These are phyloP conservation scores for Apodemus speciosus DNA, from an alignment of 2,113 vertebrate genomes.

Conservation along the genomic window DNA sequence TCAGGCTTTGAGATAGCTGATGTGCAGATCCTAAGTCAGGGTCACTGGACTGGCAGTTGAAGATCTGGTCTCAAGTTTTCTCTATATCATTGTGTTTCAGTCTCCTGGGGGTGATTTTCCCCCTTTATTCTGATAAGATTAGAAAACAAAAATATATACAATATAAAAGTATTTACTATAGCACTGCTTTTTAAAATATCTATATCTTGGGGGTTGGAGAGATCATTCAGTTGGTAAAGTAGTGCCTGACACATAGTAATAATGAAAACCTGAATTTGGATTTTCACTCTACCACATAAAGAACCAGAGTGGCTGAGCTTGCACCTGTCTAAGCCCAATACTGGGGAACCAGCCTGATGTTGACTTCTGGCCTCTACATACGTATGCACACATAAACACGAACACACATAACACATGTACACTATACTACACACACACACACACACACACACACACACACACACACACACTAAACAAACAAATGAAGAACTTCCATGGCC, in stretches of 20 bases:
- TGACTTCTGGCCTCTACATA: not conserved
- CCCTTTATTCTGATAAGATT: not conserved
- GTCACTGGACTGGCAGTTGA: not conserved
- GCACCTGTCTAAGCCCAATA: not conserved
- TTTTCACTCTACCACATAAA: too few relatives aligned
- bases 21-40: not conserved
- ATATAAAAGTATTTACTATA: not conserved
- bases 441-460: not conserved
- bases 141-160: not conserved
- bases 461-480: not conserved
- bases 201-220: not conserved
- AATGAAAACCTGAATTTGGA: not conserved
- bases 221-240: not conserved
- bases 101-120: not conserved
- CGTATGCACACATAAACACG: not conserved
- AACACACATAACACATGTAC: not conserved
- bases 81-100: not conserved
- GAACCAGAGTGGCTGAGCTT: not conserved
- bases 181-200: not conserved
- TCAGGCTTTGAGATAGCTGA: not conserved
- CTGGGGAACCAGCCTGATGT: not conserved
- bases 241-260: not conserved
- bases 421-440: not conserved
- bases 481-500: not conserved
- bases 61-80: not conserved